Percentiles rank a stretch among this genome's conserved stretches.
These are phyloP conservation scores for Rhopalosiphum nymphaeae DNA, from an alignment of 2,888 invertebrate species.

Conservation along the genomic window DNA sequence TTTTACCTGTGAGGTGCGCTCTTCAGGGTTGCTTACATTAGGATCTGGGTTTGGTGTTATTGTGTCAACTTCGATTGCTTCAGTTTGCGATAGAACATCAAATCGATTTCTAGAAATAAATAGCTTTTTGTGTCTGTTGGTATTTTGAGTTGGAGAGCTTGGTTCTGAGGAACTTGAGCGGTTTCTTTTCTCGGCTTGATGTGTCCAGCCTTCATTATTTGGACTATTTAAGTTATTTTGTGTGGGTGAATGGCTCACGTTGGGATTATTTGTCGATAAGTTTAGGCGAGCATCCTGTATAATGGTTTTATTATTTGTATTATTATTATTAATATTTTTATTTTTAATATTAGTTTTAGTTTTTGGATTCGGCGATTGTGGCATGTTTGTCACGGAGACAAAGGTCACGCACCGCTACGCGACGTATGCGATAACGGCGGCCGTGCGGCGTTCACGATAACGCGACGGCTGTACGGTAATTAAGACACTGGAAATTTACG, in stretches of 20 bases:
- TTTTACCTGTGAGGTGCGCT: not conserved
- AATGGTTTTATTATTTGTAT: no score
- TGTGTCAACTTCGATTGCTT: not conserved
- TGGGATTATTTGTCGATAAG: not conserved
- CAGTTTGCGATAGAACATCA: not conserved
- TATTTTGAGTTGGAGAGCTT: not conserved
- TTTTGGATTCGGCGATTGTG: no score
- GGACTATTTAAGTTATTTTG: conserved; percentile 17
- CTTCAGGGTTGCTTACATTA: not conserved
- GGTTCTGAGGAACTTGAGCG: not conserved
- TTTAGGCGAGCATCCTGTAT: not conserved
- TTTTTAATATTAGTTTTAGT: no score
- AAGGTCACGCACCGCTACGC: no score
- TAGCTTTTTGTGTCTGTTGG: not conserved
- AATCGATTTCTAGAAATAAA: conserved; percentile 8
- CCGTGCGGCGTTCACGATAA: not conserved
- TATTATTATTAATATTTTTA: no score
- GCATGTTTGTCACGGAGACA: no score
- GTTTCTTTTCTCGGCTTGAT: conserved; percentile 8
- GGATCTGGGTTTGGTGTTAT: not conserved
- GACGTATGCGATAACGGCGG: no score
- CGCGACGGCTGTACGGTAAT: conserved; percentile 4
- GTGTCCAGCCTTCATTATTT: conserved; percentile 1
- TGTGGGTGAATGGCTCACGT: not conserved
- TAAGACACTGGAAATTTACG: not conserved